Percentiles rank a stretch among this genome's conserved stretches.
phyloP scores from a whole-genome alignment of 2,113 vertebrate species.

The Chelonoidis abingdonii region DNA sequence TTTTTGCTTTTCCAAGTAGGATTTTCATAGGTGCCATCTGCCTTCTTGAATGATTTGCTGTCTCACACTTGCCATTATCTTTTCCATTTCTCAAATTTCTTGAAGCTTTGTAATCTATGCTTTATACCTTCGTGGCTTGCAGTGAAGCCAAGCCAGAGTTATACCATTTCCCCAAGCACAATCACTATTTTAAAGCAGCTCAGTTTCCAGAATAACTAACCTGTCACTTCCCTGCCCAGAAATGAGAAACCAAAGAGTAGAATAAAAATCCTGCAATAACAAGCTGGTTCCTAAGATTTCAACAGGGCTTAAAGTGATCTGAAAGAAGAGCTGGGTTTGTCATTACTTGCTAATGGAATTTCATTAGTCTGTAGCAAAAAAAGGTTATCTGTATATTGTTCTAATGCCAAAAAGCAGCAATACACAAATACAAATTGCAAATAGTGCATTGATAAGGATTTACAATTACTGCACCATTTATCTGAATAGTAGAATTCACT shows the following conservation, averaged over 20 bases:
- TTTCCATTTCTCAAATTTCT: slow-evolving; percentile 18
- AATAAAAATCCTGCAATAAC: slow-evolving; percentile 26
- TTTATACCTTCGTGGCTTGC: slow-evolving; percentile 31
- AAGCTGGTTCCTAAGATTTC: slow-evolving; percentile 19
- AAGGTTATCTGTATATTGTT: background rate
- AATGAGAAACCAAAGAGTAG: slow-evolving; percentile 33
- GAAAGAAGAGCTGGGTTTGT: slow-evolving; percentile 4
- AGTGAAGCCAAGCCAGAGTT: slow-evolving; percentile 15
- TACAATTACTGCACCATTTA: background rate
- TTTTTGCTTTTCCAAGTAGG: slow-evolving; percentile 6
- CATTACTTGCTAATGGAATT: background rate
- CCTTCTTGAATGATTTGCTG: background rate
- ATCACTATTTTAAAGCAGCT: slow-evolving; percentile 40
- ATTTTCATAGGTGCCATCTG: background rate
- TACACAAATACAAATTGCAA: background rate
- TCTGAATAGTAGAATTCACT: background rate
- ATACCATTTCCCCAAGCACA: slow-evolving; percentile 36
- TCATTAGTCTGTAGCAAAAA: background rate
- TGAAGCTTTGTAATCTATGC: background rate
- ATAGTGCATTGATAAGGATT: background rate
- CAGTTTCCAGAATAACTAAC: slow-evolving; percentile 8
- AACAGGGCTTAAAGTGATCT: slow-evolving; percentile 42
- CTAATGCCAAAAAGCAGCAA: background rate
- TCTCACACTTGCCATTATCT: background rate
- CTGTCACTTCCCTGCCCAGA: slow-evolving; percentile 39